Conservation (phyloP, 2,888 invertebrate species). For the Drosophila basisetae region DNA sequence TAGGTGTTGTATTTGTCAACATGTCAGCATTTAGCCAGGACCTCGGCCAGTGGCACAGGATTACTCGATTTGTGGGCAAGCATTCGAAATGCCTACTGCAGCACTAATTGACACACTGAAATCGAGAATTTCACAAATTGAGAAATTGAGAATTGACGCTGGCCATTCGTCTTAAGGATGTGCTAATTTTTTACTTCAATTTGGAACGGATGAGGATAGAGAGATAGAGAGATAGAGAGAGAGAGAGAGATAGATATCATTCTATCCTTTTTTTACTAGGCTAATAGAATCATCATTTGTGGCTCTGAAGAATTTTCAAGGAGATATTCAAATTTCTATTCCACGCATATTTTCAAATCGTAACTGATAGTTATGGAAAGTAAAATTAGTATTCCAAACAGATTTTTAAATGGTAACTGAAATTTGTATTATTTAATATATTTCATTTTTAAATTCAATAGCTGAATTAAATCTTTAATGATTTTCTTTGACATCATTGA, state of each 20-base stretch:
- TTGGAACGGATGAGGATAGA: background rate
- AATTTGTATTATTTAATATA: background rate
- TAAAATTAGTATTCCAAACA: background rate
- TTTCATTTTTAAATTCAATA: background rate
- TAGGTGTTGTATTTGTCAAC: slow-evolving; percentile 83
- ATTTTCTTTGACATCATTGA: background rate
- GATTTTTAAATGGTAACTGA: background rate
- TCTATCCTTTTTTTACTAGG: no score
- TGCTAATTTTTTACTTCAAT: slow-evolving; percentile 65
- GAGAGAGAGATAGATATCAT: background rate
- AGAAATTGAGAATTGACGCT: slow-evolving; percentile 22
- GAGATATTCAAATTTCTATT: background rate
- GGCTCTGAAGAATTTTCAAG: background rate
- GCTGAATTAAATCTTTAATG: background rate
- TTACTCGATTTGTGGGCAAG: slow-evolving; percentile 73
- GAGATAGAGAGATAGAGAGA: background rate
- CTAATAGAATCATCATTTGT: slow-evolving; percentile 14
- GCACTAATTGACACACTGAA: slow-evolving; percentile 66
- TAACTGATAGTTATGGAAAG: background rate
- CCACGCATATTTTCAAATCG: background rate
- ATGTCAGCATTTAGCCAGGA: slow-evolving; percentile 74
- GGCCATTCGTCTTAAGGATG: slow-evolving; percentile 56
- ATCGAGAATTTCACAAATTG: slow-evolving; percentile 4
- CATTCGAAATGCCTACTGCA: slow-evolving; percentile 74
- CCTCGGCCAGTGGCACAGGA: slow-evolving; percentile 61